Evolutionary conservation across 1,140 invertebrate species (phyloP).

Genomic region (Coenobita brevimanus): DNA sequence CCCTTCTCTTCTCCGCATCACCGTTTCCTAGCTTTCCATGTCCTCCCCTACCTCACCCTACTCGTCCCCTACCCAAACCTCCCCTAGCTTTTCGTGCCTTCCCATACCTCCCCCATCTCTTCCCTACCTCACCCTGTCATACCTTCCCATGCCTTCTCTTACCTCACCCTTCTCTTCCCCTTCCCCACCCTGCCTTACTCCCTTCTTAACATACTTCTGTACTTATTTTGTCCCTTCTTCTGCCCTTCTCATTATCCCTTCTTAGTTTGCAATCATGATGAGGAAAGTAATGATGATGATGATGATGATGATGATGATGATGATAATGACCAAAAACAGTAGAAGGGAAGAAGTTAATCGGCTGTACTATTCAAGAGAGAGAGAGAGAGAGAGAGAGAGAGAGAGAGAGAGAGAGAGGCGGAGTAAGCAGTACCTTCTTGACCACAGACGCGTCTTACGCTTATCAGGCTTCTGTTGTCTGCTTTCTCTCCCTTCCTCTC

Average conservation of each 20-base stretch:
- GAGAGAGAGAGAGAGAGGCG: conserved; percentile 15
- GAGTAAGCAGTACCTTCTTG: background rate
- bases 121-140: background rate
- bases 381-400: background rate
- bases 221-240: background rate
- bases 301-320: too few species aligned
- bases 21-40: background rate
- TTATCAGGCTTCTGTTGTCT: background rate
- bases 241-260: background rate
- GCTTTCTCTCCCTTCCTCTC: background rate
- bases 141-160: background rate
- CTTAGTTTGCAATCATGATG: too few species aligned
- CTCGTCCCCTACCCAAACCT: background rate
- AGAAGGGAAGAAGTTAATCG: too few species aligned
- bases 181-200: background rate
- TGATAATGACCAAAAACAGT: too few species aligned
- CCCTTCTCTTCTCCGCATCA: too few species aligned
- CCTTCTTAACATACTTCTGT: background rate
- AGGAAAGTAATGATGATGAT: too few species aligned
- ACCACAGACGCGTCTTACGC: too few species aligned
- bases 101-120: background rate
- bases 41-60: background rate
- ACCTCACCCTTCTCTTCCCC: background rate
- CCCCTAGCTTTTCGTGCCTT: background rate
- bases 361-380: too few species aligned